Conservation (phyloP, 2,797 vertebrate species). For the Cynodonichthys magdalenae region DNA sequence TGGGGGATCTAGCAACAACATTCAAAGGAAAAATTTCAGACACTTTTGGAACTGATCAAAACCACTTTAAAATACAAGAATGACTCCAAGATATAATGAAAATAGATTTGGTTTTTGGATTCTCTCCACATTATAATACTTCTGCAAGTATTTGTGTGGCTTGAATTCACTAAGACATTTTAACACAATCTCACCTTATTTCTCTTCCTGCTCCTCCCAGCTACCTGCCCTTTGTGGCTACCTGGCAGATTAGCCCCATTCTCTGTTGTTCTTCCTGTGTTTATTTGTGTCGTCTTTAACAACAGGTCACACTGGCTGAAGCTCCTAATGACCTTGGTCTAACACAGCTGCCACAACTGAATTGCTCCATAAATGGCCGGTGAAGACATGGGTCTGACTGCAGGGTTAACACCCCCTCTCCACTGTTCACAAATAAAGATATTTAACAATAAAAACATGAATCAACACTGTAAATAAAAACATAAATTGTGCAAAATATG, state of each 20-base stretch:
- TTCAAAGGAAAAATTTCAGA: background rate
- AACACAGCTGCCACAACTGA: conserved; percentile 69
- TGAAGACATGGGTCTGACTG: conserved; percentile 65
- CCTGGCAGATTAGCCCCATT: conserved; percentile 53
- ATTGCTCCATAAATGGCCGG: conserved; percentile 73
- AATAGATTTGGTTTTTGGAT: too few relatives aligned
- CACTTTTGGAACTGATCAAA: background rate
- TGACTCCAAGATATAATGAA: too few relatives aligned
- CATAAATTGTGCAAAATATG: background rate
- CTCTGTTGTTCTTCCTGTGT: conserved; percentile 59
- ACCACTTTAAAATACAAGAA: too few relatives aligned
- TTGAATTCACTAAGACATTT: conserved; percentile 14
- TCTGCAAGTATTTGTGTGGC: background rate
- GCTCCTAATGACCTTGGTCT: conserved; percentile 77
- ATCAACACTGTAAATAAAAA: background rate
- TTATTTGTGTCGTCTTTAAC: conserved; percentile 73
- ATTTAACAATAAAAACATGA: conserved; percentile 55
- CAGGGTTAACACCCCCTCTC: conserved; percentile 58
- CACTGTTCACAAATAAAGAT: conserved; percentile 70
- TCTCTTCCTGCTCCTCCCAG: conserved; percentile 18
- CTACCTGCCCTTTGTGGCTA: conserved; percentile 36
- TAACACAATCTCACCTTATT: background rate
- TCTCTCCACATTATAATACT: background rate
- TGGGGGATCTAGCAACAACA: background rate
- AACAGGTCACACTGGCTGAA: conserved; percentile 63